Base-by-base conservation (phyloP, 2,113 vertebrate species). In the Oncorhynchus masou region DNA sequence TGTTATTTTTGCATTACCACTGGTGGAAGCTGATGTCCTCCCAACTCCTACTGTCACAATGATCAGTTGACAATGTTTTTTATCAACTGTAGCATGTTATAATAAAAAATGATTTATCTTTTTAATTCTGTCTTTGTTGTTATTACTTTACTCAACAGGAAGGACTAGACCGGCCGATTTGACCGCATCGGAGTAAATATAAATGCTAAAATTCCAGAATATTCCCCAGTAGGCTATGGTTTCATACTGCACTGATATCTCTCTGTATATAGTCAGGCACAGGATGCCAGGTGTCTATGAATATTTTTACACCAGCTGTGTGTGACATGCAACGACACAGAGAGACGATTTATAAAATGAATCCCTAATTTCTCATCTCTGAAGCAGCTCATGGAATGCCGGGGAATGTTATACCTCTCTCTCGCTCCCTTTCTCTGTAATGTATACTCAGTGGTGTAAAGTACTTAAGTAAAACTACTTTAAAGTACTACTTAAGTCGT, bases 71-170 rank as follows among this genome's bases (percentile, higher is more conserved):
- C 75, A 75, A 57, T 74, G 78, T 64, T 83, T 90, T 89, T 78
- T 81, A 86, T 82, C 78, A 31, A 78, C 71, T 86, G 87, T 86
- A 87, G 87, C 91, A 90, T 89, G 83, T 83, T 88, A 74, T 82
- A 91, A 90, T 91, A 90, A 76, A 49, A 54, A 86, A 90, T 62
- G 66, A 80, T 85, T 68, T 85, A 84, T 85, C 84, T 88, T 90
- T 89, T 76, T 90, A 78, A 19, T 22, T 7, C 8, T 73, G 49
- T 72, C 34, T 34, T 31, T 29, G 3, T 2, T 19, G 2, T 25
- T 1, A 29, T 73, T 60, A 39, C 29, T 29, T 34, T 70, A 24
- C n/a, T 2, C n/a, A 27, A n/a, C 9, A 22, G 59, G n/a, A 16
- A 22, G 54, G 15, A 20, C 59, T n/a, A 22, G 59, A n/a, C 59